These are phyloP conservation scores for Acleris literana DNA, from an alignment of 2,888 invertebrate genomes.

Conservation along the genomic window DNA sequence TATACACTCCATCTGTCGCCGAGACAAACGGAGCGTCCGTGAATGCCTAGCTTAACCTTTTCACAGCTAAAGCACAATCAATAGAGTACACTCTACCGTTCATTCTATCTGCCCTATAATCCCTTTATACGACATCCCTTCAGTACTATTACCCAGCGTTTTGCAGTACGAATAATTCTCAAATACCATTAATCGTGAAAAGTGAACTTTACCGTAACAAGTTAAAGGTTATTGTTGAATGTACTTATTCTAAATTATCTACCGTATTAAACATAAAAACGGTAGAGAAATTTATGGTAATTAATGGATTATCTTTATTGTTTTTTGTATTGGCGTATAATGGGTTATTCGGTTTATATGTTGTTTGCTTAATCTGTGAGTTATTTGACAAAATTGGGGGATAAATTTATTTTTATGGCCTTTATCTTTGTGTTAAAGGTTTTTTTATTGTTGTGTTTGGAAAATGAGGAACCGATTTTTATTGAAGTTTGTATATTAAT, in stretches of 20 bases:
- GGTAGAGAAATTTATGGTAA: constrained; percentile 27
- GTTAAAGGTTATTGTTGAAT: constrained; percentile 14
- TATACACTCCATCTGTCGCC: no score
- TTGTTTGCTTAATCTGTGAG: constrained; percentile 21
- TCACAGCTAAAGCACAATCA: constrained; percentile 27
- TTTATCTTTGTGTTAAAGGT: neutral
- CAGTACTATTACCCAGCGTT: constrained; percentile 32
- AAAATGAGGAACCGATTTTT: neutral
- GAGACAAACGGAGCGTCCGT: no score
- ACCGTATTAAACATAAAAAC: neutral
- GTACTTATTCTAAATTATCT: neutral
- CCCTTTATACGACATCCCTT: constrained; percentile 34
- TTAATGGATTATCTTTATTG: constrained; percentile 36
- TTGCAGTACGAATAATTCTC: constrained; percentile 35
- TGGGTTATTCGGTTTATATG: constrained; percentile 30
- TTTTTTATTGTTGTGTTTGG: neutral
- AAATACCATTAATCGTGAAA: constrained; percentile 1
- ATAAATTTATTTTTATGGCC: neutral
- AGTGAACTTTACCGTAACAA: neutral
- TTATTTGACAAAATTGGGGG: neutral
- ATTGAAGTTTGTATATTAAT: no score
- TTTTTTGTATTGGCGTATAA: constrained; percentile 30
- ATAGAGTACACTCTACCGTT: constrained; percentile 21
- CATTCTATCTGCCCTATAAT: constrained; percentile 30
- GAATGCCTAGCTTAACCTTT: neutral